A percentile compares a stretch with the other conserved stretches of the same genome.
Evolutionary conservation across 2,888 invertebrate genomes (phyloP).

Genomic region (Brachycybe producta): DNA sequence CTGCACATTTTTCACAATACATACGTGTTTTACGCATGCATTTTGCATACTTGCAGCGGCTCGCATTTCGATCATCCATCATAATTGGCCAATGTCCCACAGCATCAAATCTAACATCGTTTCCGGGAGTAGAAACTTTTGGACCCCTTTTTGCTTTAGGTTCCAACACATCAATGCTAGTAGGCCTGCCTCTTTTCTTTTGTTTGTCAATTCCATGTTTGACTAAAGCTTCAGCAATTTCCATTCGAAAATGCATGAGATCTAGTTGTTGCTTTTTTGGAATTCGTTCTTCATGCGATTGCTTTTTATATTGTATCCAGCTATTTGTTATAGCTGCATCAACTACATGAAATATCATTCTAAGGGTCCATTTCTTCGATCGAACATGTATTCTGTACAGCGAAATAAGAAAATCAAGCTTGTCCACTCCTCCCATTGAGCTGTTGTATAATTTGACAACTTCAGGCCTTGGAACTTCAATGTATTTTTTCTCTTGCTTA

Average conservation of each 20-base stretch:
- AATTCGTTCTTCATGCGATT: background rate
- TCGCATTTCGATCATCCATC: background rate
- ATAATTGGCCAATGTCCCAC: background rate
- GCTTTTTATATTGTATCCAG: conserved; percentile 24
- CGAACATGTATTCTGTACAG: conserved; percentile 22
- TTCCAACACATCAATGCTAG: background rate
- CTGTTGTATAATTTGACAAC: conserved; percentile 26
- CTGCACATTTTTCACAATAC: conserved; percentile 8
- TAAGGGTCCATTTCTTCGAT: conserved; percentile 22
- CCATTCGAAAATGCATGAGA: background rate
- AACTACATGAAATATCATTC: conserved; percentile 21
- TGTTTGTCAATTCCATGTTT: background rate
- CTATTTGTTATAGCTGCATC: conserved; percentile 25
- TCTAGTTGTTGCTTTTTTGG: conserved; percentile 12
- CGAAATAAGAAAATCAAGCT: conserved; percentile 21
- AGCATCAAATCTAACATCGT: background rate
- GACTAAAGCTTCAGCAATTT: background rate
- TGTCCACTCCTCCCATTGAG: conserved; percentile 28
- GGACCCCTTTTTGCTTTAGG: background rate
- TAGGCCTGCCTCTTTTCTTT: conserved; percentile 9
- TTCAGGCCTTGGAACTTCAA: conserved; percentile 23
- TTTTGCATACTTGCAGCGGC: background rate
- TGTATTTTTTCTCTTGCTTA: conserved; percentile 22
- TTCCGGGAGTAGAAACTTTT: background rate
- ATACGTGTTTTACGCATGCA: background rate